Base-by-base conservation (phyloP, 2,888 invertebrate species). In the Gortyna flavago region DNA sequence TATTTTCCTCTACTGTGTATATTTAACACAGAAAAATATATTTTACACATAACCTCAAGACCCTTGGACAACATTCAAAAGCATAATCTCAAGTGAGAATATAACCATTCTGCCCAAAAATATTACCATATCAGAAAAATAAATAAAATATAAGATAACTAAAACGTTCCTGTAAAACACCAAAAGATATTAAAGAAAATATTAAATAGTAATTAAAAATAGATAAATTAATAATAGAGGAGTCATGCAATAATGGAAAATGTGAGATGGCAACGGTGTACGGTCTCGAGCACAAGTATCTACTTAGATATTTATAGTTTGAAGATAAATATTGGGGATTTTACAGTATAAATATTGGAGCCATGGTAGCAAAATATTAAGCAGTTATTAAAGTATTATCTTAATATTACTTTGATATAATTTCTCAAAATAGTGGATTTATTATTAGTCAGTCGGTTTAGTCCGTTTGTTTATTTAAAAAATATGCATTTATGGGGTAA, bases 101-200 rank as follows among this genome's bases (percentile, higher is more conserved):
- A 32, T 57, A 48, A 73, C 64, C 65, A 75, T 70, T 70, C 65
- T 73, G 86, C 67, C 64, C 78, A 86, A 84, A 68, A 72, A 80
- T 65, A 74, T 71, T 74, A 81, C 65, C 77, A 87, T 74, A 76
- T 72, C 72, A 83, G 64, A 67, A 57, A 79, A 32, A 77, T 62
- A 78, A 79, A 83, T 72, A 81, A 77, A 83, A 70, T 54, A 82
- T 74, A 77, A 79, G 38, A 70, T 85, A 77, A 71, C 83, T 80
- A 80, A 83, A 79, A 79, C 79, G 80, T 84, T 84, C 89, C 87
- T 88, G 87, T 79, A 79, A 85, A 85, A 86, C 85, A 88, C 70
- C 81, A 85, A 88, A 77, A 87, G 29, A 79, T 79, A 83, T 83
- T 88, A 85, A 81, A 87, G 61, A 88, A 83, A 76, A 77, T 74